phyloP scores from a whole-genome alignment of 2,888 invertebrate species.

The Conchocele bisecta region DNA sequence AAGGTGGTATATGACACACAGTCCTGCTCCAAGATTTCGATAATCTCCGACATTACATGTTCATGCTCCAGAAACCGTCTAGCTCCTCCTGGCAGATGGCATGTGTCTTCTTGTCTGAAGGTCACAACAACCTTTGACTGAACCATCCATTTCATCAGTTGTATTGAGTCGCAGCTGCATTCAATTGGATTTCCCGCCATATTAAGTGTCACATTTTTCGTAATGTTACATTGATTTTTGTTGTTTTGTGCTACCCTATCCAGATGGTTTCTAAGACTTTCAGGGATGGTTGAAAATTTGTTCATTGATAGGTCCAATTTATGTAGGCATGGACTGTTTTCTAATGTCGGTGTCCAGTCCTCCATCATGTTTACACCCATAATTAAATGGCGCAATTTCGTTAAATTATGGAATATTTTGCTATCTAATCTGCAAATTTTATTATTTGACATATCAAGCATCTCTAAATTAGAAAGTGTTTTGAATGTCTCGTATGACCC shows the following conservation, averaged over 20 bases:
- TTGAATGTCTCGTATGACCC: constrained; percentile 7
- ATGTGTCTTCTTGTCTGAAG: neutral
- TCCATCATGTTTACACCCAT: neutral
- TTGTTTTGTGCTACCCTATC: neutral
- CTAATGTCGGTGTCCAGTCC: neutral
- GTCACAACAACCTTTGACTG: neutral
- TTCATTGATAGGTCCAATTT: constrained; percentile 24
- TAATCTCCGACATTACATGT: neutral
- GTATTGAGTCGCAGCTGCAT: constrained; percentile 39
- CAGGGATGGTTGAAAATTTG: constrained; percentile 11
- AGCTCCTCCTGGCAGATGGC: constrained; percentile 7
- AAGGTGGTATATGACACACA: constrained; percentile 23
- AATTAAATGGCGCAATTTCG: constrained; percentile 2
- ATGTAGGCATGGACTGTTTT: neutral
- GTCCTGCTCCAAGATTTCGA: neutral
- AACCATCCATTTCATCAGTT: constrained; percentile 45
- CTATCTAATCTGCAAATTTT: constrained; percentile 12
- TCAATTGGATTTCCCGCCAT: constrained; percentile 33
- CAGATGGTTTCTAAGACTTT: neutral
- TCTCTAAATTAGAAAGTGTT: neutral
- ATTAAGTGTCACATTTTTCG: constrained; percentile 3
- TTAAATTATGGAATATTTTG: constrained; percentile 19
- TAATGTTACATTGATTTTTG: neutral
- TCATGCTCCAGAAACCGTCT: neutral
- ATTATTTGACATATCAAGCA: constrained; percentile 29